These are phyloP conservation scores for Drosophila jambulina DNA, from an alignment of 1,140 invertebrate genomes.

Conservation along the genomic window DNA sequence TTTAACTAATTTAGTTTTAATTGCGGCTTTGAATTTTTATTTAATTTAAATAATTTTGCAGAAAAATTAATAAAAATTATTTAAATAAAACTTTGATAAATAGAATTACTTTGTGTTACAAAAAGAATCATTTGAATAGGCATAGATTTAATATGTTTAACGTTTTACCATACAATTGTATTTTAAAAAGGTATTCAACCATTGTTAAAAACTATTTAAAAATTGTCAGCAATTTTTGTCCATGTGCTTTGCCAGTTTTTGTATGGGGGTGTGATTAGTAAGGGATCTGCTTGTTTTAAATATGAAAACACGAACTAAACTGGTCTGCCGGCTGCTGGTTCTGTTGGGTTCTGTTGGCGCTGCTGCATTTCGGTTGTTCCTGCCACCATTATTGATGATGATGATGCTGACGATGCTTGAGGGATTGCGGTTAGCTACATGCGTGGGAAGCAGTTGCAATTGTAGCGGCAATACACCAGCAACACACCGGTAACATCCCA, in stretches of 20 bases:
- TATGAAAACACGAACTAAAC: conserved; percentile 68
- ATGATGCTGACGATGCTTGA: conserved; percentile 63
- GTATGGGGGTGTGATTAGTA: conserved; percentile 71
- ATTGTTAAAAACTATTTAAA: background rate
- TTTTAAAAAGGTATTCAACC: background rate
- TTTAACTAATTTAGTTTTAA: background rate
- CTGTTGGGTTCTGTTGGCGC: conserved; percentile 1
- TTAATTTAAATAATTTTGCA: background rate
- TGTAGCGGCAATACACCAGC: background rate
- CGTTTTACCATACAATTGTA: background rate
- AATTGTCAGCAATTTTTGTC: background rate
- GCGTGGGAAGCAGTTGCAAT: conserved; percentile 28
- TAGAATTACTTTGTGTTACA: too few species aligned
- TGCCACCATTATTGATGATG: conserved; percentile 70
- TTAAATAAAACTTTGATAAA: background rate
- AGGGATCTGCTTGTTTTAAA: conserved; percentile 78
- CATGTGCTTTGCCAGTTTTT: background rate
- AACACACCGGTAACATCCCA: conserved; percentile 6
- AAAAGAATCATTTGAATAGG: background rate
- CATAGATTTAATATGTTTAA: background rate
- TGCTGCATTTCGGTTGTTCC: conserved; percentile 13
- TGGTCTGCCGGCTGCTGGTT: conserved; percentile 10
- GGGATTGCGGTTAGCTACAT: conserved; percentile 36
- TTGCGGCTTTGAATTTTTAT: background rate
- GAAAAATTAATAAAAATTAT: background rate